Base-by-base conservation (phyloP, 2,888 invertebrate species). In the Drepana falcataria region DNA sequence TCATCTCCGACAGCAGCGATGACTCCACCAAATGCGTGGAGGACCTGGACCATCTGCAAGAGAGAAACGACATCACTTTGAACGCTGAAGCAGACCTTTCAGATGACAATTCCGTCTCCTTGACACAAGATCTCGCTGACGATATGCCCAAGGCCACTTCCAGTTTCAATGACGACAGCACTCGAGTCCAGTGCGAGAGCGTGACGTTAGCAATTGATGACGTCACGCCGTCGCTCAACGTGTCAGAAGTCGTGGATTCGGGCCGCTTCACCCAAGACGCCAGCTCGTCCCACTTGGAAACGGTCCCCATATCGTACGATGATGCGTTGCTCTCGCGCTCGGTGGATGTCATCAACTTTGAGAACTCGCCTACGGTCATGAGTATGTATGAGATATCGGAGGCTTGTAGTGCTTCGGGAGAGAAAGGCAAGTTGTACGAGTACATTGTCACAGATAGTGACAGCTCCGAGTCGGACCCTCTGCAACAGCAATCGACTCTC, bases 1-100 rank as follows among this genome's bases (percentile, higher is more conserved):
- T 84, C 3, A 67, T 74, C 0, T 83, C 89, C 0, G 89, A 89
- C 52, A 85, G 81, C 58, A 86, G 87, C 60, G 89, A 90, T 54
- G 90, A 89, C 61, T 89, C 89, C 51, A 90, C 91, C 2, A 85
- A 89, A 70, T 90, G 90, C 67, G 79, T 86, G 40, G 89, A 89
- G 48, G 88, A 89, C 57, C 71, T 84, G 40, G 89, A 87, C 59
- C 77, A 79, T 53, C 63, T 82, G 63, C 77, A 79, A n/a, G 77
- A 62, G n/a, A 83, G 79, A 53, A 77, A 66, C 56, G 79, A 79
- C 48, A 81, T 84, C 4, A 90, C 89, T 4, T 74, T 90, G 2
- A 89, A 89, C 62, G 87, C 85, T 1, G 88, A 88, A 35, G 81
- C 70, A 2, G 87, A 91, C 48, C 63, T 90, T 40, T 87, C 90